Conservation (phyloP, 1,140 invertebrate genomes). For the Sarcophaga bullata region DNA sequence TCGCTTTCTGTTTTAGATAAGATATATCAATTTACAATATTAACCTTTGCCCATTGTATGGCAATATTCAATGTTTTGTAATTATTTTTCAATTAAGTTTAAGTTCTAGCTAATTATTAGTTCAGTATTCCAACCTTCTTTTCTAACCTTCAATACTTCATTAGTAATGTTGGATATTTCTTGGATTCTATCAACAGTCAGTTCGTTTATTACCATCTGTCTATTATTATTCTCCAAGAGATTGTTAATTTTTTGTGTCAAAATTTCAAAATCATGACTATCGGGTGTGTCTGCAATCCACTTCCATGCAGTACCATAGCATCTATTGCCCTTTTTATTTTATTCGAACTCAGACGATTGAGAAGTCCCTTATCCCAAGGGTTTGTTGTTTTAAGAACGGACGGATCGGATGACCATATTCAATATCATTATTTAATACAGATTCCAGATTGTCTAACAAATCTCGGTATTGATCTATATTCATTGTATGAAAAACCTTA, state of each 20-base stretch:
- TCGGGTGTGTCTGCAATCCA: background rate
- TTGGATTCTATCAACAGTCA: background rate
- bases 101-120: background rate
- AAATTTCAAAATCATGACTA: conserved; percentile 13
- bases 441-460: no score
- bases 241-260: background rate
- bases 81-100: background rate
- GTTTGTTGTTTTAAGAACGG: background rate
- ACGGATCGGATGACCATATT: background rate
- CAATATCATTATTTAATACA: no score
- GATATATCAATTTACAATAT: background rate
- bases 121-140: background rate
- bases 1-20: background rate
- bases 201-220: background rate
- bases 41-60: background rate
- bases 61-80: background rate
- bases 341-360: background rate
- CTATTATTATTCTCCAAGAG: background rate
- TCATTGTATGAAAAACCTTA: background rate
- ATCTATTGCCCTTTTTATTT: background rate
- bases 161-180: background rate
- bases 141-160: background rate
- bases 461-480: background rate
- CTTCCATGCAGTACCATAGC: background rate
- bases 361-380: background rate